Conservation (phyloP, 2,888 invertebrate genomes). For the Dasypolia templi region DNA sequence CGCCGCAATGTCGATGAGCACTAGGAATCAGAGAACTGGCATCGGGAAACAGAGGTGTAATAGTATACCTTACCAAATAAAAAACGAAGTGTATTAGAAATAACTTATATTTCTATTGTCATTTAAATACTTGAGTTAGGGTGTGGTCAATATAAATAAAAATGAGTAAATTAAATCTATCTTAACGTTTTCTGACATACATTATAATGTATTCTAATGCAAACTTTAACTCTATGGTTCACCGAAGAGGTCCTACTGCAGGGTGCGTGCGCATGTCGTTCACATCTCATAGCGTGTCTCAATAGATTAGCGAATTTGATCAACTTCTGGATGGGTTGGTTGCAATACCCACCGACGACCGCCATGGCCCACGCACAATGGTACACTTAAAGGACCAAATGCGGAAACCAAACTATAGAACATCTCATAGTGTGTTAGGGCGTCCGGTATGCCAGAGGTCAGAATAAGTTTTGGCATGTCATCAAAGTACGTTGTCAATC, state of each 20-base stretch:
- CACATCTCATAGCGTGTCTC: neutral
- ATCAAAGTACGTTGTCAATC: neutral
- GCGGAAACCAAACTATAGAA: no score
- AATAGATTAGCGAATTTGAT: no score
- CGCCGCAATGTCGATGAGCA: neutral
- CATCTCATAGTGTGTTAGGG: neutral
- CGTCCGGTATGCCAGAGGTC: neutral
- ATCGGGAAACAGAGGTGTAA: neutral
- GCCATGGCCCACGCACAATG: no score
- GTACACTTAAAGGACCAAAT: no score
- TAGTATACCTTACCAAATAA: slow-evolving; percentile 33
- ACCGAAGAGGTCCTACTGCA: neutral
- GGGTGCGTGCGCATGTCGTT: neutral
- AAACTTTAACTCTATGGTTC: neutral
- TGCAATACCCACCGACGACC: no score
- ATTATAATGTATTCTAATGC: neutral
- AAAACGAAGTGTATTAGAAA: slow-evolving; percentile 33
- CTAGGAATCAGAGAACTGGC: neutral
- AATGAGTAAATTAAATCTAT: slow-evolving; percentile 14
- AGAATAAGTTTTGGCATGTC: neutral
- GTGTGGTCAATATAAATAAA: slow-evolving; percentile 27
- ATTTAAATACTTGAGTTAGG: slow-evolving; percentile 16
- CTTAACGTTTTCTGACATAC: slow-evolving; percentile 14
- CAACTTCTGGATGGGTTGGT: no score
- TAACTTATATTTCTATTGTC: slow-evolving; percentile 37